Percentiles rank a stretch among this genome's conserved stretches.
These are phyloP conservation scores for Cryptocephalus moraei DNA, from an alignment of 2,888 invertebrate species.

Conservation along the genomic window DNA sequence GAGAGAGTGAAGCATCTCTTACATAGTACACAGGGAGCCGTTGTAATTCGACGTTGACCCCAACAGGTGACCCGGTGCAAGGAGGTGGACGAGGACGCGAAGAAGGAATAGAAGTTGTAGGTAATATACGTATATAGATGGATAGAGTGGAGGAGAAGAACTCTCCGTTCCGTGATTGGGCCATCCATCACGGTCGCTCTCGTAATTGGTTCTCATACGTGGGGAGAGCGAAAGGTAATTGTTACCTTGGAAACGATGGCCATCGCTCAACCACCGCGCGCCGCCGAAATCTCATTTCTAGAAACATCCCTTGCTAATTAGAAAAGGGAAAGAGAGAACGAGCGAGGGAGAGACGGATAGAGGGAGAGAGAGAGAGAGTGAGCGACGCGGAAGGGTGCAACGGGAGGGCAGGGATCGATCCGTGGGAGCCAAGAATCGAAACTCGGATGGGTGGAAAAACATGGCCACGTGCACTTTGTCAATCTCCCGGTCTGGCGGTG, in stretches of 20 bases:
- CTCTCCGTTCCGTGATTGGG: conserved; percentile 42
- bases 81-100: conserved; percentile 5
- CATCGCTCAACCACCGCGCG: conserved; percentile 7
- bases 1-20: neutral
- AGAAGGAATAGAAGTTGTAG: too few relatives aligned
- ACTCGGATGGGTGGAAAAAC: neutral
- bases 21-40: neutral
- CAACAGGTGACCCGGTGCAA: conserved; percentile 28
- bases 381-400: neutral
- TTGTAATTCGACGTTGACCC: conserved; percentile 28
- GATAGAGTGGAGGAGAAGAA: too few relatives aligned
- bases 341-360: neutral
- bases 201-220: conserved; percentile 42
- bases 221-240: conserved; percentile 1
- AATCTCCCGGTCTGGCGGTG: neutral
- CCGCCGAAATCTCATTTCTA: conserved; percentile 26
- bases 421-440: too few relatives aligned
- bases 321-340: neutral
- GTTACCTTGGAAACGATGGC: conserved; percentile 33
- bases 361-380: neutral
- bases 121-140: too few relatives aligned
- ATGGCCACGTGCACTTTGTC: neutral
- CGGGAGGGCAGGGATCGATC: neutral
- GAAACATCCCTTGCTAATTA: conserved; percentile 6
- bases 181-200: conserved; percentile 45